Conservation (phyloP, 1,140 invertebrate species). For the Achatina immaculata region DNA sequence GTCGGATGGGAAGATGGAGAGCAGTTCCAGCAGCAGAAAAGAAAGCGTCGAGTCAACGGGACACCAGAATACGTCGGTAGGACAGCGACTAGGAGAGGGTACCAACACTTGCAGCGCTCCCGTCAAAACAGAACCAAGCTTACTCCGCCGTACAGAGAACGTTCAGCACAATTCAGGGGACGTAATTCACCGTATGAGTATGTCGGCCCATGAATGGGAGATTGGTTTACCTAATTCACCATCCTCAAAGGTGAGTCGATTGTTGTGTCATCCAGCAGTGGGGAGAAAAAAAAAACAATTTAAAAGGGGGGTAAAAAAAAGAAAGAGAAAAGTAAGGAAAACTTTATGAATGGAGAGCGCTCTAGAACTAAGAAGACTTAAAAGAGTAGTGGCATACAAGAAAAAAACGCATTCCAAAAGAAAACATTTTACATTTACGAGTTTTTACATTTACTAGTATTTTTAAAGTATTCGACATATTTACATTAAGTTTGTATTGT, state of each 20-base stretch:
- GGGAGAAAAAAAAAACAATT: no score
- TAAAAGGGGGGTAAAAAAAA: no score
- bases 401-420: no score
- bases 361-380: no score
- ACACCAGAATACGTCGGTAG: background rate
- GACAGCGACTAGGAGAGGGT: background rate
- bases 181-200: background rate
- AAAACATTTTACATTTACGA: no score
- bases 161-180: background rate
- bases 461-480: no score
- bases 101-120: background rate
- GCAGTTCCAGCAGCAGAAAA: slow-evolving; percentile 8
- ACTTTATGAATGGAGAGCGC: no score
- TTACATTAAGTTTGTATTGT: no score
- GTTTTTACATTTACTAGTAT: no score
- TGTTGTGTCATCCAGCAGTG: no score
- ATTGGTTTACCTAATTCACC: background rate
- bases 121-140: background rate
- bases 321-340: no score
- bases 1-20: background rate
- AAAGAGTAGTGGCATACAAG: no score
- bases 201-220: background rate
- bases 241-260: background rate
- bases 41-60: background rate
- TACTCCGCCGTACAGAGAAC: background rate